Percentiles rank a stretch among this genome's conserved stretches.
Conservation (phyloP, 2,797 vertebrate species). For the Intellagama lesueurii region DNA sequence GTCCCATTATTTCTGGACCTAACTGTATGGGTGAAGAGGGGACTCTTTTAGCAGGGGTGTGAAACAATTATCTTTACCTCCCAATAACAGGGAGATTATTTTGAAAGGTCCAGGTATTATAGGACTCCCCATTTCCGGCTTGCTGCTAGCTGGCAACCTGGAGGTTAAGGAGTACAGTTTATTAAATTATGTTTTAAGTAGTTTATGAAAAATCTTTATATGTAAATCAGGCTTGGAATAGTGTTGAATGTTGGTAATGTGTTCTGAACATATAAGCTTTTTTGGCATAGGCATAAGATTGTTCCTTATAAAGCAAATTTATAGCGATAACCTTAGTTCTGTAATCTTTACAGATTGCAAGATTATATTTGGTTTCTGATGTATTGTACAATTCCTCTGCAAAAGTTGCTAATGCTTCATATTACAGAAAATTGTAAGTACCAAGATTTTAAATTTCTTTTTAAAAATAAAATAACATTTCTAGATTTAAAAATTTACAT, state of each 20-base stretch:
- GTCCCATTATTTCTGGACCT: too few relatives aligned
- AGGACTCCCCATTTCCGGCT: too few relatives aligned
- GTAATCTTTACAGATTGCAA: conserved; percentile 86
- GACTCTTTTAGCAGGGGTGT: too few relatives aligned
- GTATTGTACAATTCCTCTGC: conserved; percentile 98
- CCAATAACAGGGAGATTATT: too few relatives aligned
- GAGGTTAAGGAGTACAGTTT: too few relatives aligned
- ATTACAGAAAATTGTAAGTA: conserved; percentile 99
- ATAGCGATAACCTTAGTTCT: conserved; percentile 3
- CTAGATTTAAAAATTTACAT: not conserved
- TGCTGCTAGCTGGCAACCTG: too few relatives aligned
- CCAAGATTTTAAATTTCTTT: conserved; percentile 49
- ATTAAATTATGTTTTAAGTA: too few relatives aligned
- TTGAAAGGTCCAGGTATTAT: too few relatives aligned
- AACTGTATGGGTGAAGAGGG: too few relatives aligned
- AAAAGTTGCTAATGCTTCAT: conserved; percentile 98
- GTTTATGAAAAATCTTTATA: not conserved
- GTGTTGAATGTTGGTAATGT: not conserved
- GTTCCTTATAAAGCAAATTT: not conserved
- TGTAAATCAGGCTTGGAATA: not conserved
- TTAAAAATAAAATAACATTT: not conserved
- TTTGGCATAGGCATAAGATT: not conserved
- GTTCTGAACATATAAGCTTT: not conserved
- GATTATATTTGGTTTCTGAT: conserved; percentile 97
- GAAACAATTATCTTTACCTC: too few relatives aligned